Evolutionary conservation across 2,797 vertebrate genomes (phyloP), one percentile per base, ranked within the genome.

Genomic region (Syngnathus acus): DNA sequence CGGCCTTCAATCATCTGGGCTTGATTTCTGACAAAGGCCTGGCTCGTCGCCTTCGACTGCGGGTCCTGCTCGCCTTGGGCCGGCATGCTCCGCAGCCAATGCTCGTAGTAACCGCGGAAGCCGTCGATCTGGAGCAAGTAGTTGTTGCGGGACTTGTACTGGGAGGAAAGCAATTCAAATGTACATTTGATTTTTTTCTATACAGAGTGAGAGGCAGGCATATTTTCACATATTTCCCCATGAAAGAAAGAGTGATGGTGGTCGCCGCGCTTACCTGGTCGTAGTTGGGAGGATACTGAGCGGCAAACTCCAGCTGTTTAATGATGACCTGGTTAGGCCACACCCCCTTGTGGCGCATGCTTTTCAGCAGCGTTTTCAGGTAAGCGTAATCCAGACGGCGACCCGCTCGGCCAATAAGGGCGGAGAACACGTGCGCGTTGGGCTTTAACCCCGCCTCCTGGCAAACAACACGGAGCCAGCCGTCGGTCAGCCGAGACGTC

Each of bases 71-170:
- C 14, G 8, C 48, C 91, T 73, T 94, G 89, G 64, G 87, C 95
- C 2, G 91, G 90, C 94, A 94, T 93, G n/a, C 76, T 68, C 70
- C 86, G 92, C 57, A 98, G 80, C 97, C 97, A 99, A 40, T 89
- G 72, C 77, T 93, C 88, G 76, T 98, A 99, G 85, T 92, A 99
- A 71, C 94, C 93, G n/a, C 96, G 93, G 76, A 99, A 99, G 38
- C 95, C 94, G 39, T 98, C 90, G 0, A 99, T 95, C 71, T 94
- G 95, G 76, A 95, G 90, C 82, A 99, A 74, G 74, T 97, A 99
- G 3, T 79, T 88, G 86, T 98, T 97, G 82, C 89, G 95, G 54
- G 81, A 85, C 76, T 95, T 94, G 65, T 94, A 94, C 97, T 99
- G 70, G 9, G 78, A 48, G n/a, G 10, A 26, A 21, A 14, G 13